Conservation (phyloP, 2,113 vertebrate genomes). For the Uropsilus gracilis region DNA sequence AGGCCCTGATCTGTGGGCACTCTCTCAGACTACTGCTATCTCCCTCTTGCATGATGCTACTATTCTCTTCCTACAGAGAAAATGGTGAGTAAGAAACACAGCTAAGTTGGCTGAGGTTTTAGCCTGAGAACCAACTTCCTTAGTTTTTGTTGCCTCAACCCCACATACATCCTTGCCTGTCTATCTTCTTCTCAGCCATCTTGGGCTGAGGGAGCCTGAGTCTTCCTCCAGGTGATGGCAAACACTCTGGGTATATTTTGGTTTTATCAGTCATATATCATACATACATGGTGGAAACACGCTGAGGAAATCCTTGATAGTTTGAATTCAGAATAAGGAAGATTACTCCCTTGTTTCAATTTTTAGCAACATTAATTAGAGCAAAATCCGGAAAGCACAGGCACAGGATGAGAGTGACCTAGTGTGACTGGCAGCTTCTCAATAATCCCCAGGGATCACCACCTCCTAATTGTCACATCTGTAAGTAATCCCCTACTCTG, state of each 20-base stretch:
- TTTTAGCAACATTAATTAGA: background rate
- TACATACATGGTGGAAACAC: background rate
- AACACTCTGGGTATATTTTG: background rate
- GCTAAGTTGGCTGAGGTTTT: rapidly evolving
- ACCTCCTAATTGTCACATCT: background rate
- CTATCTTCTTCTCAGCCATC: background rate
- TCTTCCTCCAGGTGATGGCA: background rate
- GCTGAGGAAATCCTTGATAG: background rate
- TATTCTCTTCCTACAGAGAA: background rate
- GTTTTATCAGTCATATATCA: no score
- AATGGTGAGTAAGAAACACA: background rate
- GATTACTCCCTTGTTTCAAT: background rate
- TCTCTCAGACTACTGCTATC: background rate
- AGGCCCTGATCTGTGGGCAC: background rate
- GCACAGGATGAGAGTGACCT: background rate
- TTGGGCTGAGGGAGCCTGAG: background rate
- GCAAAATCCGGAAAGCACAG: background rate
- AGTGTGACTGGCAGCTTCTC: background rate
- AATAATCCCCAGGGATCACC: background rate
- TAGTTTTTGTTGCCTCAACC: background rate
- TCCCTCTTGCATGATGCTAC: background rate
- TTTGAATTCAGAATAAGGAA: background rate
- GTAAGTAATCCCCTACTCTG: background rate
- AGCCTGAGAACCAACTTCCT: background rate
- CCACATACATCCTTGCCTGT: background rate